Evolutionary conservation across 1,140 invertebrate genomes (phyloP), one percentile per base, ranked within the genome.

Genomic region (Copidosoma floridanum): DNA sequence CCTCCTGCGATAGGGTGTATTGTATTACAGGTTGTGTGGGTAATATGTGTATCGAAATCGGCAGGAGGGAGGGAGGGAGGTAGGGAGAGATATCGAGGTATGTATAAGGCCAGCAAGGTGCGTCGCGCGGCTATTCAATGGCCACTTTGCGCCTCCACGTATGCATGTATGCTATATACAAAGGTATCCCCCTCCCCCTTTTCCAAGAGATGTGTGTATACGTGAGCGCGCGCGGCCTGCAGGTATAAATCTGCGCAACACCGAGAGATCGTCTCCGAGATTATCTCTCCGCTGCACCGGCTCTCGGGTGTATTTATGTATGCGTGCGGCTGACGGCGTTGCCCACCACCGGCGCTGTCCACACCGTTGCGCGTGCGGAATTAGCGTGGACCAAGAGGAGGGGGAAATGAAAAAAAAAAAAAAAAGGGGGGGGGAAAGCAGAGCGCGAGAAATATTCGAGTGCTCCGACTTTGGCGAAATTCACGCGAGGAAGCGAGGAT

Each of bases 61-160:
- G n/a, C n/a, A n/a, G n/a, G n/a, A n/a, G n/a, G n/a, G n/a, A n/a
- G n/a, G n/a, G n/a, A n/a, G n/a, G n/a, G n/a, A n/a, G n/a, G n/a
- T n/a, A n/a, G n/a, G n/a, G n/a, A n/a, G n/a, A 6, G 29, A 32
- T 32, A 32, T 32, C 29, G 6, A 12, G 29, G 6, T n/a, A n/a
- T 16, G 24, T 27, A 48, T 24, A 29, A 48, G 46, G 46, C 24
- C 46, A 48, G 27, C 48, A 50, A 50, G 47, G 47, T 50, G 27
- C 44, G n/a, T 10, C 43, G n/a, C 55, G 56, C 56, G 46, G n/a
- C n/a, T n/a, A 57, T 57, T 57, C 47, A 50, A 50, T 38, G 38
- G 46, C 26, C 35, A 38, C 54, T 26, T 44, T 57, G 54, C 46
- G 44, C 54, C 41, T 57, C 24, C 10, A 37, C 32, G 32, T 14